phyloP scores from a whole-genome alignment of 92 coral and sea anemone genomes.

The Chrysogorgia sp. region DNA sequence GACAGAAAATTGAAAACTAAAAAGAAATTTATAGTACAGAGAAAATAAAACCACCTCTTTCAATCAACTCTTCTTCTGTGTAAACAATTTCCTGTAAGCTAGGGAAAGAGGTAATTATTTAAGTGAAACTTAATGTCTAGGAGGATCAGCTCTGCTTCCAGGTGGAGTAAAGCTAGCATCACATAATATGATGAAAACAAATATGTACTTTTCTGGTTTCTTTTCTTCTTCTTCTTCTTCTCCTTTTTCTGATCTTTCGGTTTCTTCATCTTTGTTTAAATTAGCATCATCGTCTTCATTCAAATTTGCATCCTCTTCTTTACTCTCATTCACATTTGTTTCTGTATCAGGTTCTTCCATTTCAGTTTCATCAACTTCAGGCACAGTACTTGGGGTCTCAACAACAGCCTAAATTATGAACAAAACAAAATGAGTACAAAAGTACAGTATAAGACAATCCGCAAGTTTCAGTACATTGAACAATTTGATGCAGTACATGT shows the following conservation, averaged over 20 bases:
- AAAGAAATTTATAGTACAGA: no score
- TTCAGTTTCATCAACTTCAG: slow-evolving; percentile 68
- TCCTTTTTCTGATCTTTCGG: slow-evolving; percentile 41
- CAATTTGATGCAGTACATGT: no score
- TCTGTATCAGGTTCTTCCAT: slow-evolving; percentile 7
- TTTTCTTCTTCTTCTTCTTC: slow-evolving; percentile 57
- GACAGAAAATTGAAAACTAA: not conserved
- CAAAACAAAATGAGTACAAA: slow-evolving; percentile 58
- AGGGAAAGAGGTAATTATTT: not conserved
- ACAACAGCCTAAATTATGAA: slow-evolving; percentile 53
- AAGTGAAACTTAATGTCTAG: not conserved
- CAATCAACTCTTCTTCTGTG: slow-evolving; percentile 88
- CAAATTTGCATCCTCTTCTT: slow-evolving; percentile 25
- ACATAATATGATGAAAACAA: not conserved
- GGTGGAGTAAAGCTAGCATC: slow-evolving; percentile 1
- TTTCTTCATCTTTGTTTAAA: slow-evolving; percentile 31
- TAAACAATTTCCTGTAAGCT: slow-evolving; percentile 55
- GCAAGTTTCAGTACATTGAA: not conserved
- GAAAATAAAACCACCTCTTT: slow-evolving; percentile 82
- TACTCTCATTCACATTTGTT: slow-evolving; percentile 25
- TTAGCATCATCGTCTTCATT: slow-evolving; percentile 15
- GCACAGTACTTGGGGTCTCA: slow-evolving; percentile 64
- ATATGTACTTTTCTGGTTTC: slow-evolving; percentile 25
- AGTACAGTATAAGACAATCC: not conserved
- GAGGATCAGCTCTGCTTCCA: not conserved